These are phyloP conservation scores for Megalurothrips usitatus DNA, from an alignment of 2,888 invertebrate species.

Conservation along the genomic window DNA sequence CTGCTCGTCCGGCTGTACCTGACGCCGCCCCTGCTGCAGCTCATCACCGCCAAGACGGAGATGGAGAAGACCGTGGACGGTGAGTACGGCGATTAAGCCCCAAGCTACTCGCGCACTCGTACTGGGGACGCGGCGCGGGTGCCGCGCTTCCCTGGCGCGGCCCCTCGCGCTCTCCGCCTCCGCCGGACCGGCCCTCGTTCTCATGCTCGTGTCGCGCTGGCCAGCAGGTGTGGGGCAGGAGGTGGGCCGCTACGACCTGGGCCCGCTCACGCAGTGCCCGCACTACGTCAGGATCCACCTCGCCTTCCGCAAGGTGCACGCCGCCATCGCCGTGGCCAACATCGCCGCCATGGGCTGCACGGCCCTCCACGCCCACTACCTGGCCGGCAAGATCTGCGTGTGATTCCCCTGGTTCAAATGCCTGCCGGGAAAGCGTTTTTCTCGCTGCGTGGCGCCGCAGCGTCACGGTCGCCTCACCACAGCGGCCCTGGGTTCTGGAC, in stretches of 20 bases:
- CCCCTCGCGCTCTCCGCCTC: too few relatives aligned
- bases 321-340: constrained; percentile 74
- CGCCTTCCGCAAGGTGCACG: constrained; percentile 71
- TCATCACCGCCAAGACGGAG: constrained; percentile 69
- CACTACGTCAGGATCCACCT: constrained; percentile 71
- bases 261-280: constrained; percentile 68
- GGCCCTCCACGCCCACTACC: constrained; percentile 61
- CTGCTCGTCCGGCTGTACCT: constrained; percentile 70
- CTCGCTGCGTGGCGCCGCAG: too few relatives aligned
- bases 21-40: constrained; percentile 65
- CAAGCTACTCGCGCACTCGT: too few relatives aligned
- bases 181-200: too few relatives aligned
- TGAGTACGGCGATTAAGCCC: constrained; percentile 43
- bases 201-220: too few relatives aligned
- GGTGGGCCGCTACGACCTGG: constrained; percentile 67
- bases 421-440: too few relatives aligned
- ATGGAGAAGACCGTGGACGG: constrained; percentile 54
- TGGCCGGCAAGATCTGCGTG: constrained; percentile 45
- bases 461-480: too few relatives aligned
- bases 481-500: too few relatives aligned
- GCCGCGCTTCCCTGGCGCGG: too few relatives aligned
- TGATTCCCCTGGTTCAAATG: neutral
- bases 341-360: constrained; percentile 65
- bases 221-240: constrained; percentile 66
- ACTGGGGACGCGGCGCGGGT: too few relatives aligned